These are phyloP conservation scores for Bovichtus variegatus DNA, from an alignment of 2,797 vertebrate species.

Conservation along the genomic window DNA sequence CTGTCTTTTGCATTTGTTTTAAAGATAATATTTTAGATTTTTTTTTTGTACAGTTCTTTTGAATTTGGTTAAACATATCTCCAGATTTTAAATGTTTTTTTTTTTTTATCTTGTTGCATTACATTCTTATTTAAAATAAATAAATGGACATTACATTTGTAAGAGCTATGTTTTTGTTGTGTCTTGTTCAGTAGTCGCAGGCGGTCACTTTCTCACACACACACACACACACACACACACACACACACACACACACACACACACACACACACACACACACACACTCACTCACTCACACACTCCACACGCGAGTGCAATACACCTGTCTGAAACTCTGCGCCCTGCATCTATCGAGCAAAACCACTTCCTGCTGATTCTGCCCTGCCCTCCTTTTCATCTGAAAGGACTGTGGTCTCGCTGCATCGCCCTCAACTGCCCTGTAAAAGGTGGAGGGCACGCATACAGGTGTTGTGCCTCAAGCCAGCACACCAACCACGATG, in stretches of 20 bases:
- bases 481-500: slow-evolving; percentile 52
- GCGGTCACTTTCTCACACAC: not conserved
- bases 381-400: slow-evolving; percentile 75
- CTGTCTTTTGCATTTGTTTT: slow-evolving; percentile 57
- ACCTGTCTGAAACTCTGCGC: slow-evolving; percentile 66
- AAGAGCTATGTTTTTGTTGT: slow-evolving; percentile 40
- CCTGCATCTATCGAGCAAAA: slow-evolving; percentile 46
- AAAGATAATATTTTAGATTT: slow-evolving; percentile 59
- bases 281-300: slow-evolving; percentile 18
- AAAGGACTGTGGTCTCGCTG: slow-evolving; percentile 69
- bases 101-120: slow-evolving; percentile 53
- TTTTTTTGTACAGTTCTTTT: slow-evolving; percentile 61
- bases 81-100: slow-evolving; percentile 45
- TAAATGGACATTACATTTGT: slow-evolving; percentile 72
- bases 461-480: slow-evolving; percentile 81
- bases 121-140: slow-evolving; percentile 82
- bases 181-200: slow-evolving; percentile 30
- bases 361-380: slow-evolving; percentile 68
- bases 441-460: slow-evolving; percentile 31
- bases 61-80: slow-evolving; percentile 55
- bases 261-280: slow-evolving; percentile 15
- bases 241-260: not conserved
- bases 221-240: slow-evolving; percentile 20
- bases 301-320: slow-evolving; percentile 40
- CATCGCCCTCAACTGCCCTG: slow-evolving; percentile 54